Conservation (phyloP, 2,113 vertebrate genomes). For the Sceloporus undulatus region DNA sequence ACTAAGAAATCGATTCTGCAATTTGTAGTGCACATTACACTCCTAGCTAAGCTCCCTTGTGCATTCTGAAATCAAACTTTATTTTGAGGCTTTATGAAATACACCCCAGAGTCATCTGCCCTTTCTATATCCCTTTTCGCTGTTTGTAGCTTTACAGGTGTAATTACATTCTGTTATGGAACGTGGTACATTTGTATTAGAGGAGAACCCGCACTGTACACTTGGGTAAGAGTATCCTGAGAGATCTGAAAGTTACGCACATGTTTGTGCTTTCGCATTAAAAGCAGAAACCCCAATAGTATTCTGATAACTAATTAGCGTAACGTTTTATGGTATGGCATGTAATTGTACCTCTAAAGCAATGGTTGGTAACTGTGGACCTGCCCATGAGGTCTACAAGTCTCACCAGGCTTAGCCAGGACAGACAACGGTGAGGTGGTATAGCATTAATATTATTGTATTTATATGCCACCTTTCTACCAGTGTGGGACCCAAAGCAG, state of each 20-base stretch:
- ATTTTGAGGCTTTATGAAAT: slow-evolving; percentile 33
- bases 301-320: background rate
- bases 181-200: background rate
- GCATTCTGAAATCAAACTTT: slow-evolving; percentile 36
- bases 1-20: slow-evolving; percentile 41
- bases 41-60: slow-evolving; percentile 1
- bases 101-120: slow-evolving; percentile 4
- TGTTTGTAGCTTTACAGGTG: slow-evolving; percentile 40
- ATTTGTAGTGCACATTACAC: slow-evolving; percentile 1
- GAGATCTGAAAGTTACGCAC: accelerated
- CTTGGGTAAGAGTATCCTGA: background rate
- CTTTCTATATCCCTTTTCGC: slow-evolving; percentile 25
- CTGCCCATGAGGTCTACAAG: background rate
- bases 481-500: no score
- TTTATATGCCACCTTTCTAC: no score
- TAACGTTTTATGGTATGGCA: background rate
- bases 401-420: background rate
- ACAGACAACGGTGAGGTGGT: background rate
- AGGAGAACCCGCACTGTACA: slow-evolving; percentile 14
- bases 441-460: no score
- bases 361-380: no score
- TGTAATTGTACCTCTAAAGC: background rate
- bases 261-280: background rate
- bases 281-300: background rate
- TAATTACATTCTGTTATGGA: slow-evolving; percentile 30